A percentile compares a stretch with the other conserved stretches of the same genome.
phyloP scores from a whole-genome alignment of 2,888 invertebrate species.

The Scaptomyza caliginosa region DNA sequence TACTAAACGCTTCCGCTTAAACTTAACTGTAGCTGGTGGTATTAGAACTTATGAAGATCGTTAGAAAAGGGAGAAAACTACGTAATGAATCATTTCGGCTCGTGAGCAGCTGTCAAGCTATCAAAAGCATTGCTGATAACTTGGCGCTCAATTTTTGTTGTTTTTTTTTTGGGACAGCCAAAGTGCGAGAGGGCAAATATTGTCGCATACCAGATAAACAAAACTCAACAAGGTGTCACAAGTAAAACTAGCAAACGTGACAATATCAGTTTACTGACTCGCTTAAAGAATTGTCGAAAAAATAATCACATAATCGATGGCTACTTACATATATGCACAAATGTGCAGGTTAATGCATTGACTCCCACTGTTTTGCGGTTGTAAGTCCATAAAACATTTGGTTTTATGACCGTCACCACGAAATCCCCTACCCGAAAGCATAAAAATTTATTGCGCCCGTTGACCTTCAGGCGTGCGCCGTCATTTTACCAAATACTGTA shows the following conservation, averaged over 20 bases:
- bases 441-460: constrained; percentile 43
- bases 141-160: not conserved
- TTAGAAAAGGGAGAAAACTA: constrained; percentile 15
- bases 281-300: constrained; percentile 1
- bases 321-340: not conserved
- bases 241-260: constrained; percentile 26
- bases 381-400: constrained; percentile 31
- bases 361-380: constrained; percentile 10
- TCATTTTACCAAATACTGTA: constrained; percentile 32
- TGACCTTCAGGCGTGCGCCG: constrained; percentile 55
- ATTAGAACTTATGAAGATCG: constrained; percentile 24
- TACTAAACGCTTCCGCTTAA: constrained; percentile 2
- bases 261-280: constrained; percentile 12
- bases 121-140: constrained; percentile 44
- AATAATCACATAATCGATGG: not conserved
- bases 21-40: constrained; percentile 2
- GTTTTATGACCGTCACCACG: constrained; percentile 30
- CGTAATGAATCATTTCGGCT: constrained; percentile 44
- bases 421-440: constrained; percentile 34
- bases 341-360: not conserved
- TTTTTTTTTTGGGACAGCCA: not conserved
- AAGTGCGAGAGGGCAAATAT: constrained; percentile 16
- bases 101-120: constrained; percentile 40
- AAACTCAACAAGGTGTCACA: constrained; percentile 28
- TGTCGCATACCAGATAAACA: constrained; percentile 47